Conservation (phyloP, 2,888 invertebrate species). For the Entomobrya multifasciata region DNA sequence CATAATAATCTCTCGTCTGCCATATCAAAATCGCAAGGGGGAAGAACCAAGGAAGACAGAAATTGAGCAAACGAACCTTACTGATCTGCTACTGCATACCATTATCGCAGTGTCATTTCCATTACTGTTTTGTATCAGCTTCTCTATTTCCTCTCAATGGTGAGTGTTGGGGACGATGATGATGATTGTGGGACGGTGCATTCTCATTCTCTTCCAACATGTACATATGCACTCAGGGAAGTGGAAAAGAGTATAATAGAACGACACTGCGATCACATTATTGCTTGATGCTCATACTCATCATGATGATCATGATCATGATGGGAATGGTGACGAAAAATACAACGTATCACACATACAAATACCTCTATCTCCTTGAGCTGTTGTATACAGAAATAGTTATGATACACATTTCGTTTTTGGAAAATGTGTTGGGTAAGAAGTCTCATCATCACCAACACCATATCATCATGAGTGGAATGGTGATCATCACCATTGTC, state of each 20-base stretch:
- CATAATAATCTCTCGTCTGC: not conserved
- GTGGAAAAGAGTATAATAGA: not conserved
- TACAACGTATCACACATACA: constrained; percentile 37
- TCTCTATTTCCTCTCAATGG: constrained; percentile 44
- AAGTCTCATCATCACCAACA: constrained; percentile 43
- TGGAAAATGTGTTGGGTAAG: constrained; percentile 20
- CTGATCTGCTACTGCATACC: constrained; percentile 32
- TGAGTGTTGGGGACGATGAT: not conserved
- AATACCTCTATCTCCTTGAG: not conserved
- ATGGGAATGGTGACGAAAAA: constrained; percentile 36
- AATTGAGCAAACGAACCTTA: not conserved
- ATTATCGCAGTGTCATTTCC: constrained; percentile 55
- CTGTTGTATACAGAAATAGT: not conserved
- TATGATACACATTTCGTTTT: not conserved
- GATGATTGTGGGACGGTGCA: constrained; percentile 52
- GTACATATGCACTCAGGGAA: not conserved
- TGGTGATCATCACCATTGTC: constrained; percentile 49
- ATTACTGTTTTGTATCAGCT: constrained; percentile 59
- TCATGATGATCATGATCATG: not conserved
- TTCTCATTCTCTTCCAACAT: not conserved
- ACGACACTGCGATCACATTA: constrained; percentile 33
- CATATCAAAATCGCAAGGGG: constrained; percentile 56
- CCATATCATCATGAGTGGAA: constrained; percentile 47
- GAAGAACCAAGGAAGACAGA: constrained; percentile 23
- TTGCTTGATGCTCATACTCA: constrained; percentile 11